phyloP scores from a whole-genome alignment of 2,113 vertebrate genomes.

The Tachysurus fulvidraco region DNA sequence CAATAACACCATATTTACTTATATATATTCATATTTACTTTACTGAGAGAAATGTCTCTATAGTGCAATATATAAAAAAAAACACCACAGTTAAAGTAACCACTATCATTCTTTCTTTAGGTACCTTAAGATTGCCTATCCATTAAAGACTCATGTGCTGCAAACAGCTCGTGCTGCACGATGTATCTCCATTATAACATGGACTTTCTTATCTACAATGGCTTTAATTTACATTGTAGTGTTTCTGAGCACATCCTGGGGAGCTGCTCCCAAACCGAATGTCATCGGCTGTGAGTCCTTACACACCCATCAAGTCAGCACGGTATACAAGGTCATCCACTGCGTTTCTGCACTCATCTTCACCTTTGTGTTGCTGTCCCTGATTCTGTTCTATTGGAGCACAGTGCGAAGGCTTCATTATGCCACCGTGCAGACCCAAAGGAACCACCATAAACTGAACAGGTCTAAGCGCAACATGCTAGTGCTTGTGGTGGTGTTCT shows the following conservation, averaged over 20 bases:
- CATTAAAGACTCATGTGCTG: constrained; percentile 55
- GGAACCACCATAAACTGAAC: constrained; percentile 49
- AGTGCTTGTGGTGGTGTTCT: constrained; percentile 69
- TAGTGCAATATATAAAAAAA: neutral
- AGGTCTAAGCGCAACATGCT: constrained; percentile 68
- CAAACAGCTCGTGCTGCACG: constrained; percentile 57
- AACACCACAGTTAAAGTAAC: neutral
- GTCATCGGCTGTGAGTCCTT: constrained; percentile 43
- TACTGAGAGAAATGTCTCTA: neutral
- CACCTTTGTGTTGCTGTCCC: constrained; percentile 57
- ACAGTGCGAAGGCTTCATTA: constrained; percentile 53
- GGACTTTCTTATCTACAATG: constrained; percentile 56
- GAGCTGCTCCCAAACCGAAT: fast-evolving
- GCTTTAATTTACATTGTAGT: constrained; percentile 54
- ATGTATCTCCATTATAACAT: constrained; percentile 58
- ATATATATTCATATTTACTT: neutral
- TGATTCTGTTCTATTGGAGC: constrained; percentile 65
- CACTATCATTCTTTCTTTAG: constrained; percentile 50
- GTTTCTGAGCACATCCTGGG: constrained; percentile 42
- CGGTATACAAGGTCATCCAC: constrained; percentile 59
- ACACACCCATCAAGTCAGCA: constrained; percentile 26
- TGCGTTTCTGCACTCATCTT: constrained; percentile 55
- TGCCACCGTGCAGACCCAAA: neutral
- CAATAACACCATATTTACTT: neutral
- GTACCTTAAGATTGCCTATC: constrained; percentile 71